phyloP scores from a whole-genome alignment of 2,888 invertebrate species.

The Meteorus cinctellus region DNA sequence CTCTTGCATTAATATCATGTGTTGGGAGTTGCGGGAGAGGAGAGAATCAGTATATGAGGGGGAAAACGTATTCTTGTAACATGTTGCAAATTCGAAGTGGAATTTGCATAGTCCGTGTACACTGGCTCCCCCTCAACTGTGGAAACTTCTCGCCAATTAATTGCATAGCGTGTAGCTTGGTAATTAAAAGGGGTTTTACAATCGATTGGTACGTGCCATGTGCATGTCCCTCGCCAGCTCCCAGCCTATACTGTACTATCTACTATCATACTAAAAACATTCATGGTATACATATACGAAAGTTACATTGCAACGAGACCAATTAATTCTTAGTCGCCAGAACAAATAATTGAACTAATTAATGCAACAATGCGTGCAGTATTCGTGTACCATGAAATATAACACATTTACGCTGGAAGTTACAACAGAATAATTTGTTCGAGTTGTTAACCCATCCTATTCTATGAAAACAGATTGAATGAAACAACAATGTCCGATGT shows the following conservation, averaged over 20 bases:
- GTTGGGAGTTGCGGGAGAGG: background rate
- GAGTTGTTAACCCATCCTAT: background rate
- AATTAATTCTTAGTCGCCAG: slow-evolving; percentile 24
- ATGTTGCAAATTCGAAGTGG: slow-evolving; percentile 23
- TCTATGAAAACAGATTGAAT: slow-evolving; percentile 13
- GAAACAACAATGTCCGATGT: slow-evolving; percentile 16
- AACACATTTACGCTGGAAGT: background rate
- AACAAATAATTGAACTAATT: slow-evolving; percentile 19
- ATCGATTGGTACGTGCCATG: slow-evolving; percentile 30
- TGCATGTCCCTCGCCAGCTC: background rate
- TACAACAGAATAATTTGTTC: background rate
- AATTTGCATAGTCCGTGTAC: slow-evolving; percentile 33
- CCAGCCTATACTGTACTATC: background rate
- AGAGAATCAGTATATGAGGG: background rate
- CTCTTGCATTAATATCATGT: slow-evolving; percentile 10
- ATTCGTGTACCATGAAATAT: background rate
- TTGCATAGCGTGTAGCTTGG: slow-evolving; percentile 32
- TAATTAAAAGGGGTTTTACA: slow-evolving; percentile 41
- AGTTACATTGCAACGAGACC: slow-evolving; percentile 2
- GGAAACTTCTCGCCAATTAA: slow-evolving; percentile 36
- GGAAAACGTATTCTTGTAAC: slow-evolving; percentile 24
- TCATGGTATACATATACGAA: slow-evolving; percentile 12
- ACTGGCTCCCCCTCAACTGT: slow-evolving; percentile 21
- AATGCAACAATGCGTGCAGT: background rate
- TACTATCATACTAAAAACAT: background rate